Percentiles rank a stretch among this genome's conserved stretches.
These are phyloP conservation scores for Slavum lentiscoides DNA, from an alignment of 2,888 invertebrate genomes.

Conservation along the genomic window DNA sequence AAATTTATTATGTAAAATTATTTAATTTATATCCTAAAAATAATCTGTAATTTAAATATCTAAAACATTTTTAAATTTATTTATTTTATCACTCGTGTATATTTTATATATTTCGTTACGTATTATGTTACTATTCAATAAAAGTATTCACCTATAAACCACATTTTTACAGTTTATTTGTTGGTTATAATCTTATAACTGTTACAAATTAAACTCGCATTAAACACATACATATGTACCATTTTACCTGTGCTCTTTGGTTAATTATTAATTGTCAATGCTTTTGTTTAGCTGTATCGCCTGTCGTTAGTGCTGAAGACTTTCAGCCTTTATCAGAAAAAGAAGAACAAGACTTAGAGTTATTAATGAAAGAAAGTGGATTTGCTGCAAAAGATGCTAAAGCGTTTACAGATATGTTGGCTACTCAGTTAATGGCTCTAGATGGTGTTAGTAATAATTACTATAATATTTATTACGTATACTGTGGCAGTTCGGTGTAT, in stretches of 20 bases:
- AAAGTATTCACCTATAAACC: no score
- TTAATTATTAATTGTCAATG: slow-evolving; percentile 54
- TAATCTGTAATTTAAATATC: background rate
- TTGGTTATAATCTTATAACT: no score
- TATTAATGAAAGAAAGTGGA: slow-evolving; percentile 81
- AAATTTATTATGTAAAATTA: no score
- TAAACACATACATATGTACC: no score
- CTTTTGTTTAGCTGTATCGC: slow-evolving; percentile 52
- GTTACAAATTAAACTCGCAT: no score
- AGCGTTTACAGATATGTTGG: slow-evolving; percentile 72
- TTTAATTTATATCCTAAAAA: background rate
- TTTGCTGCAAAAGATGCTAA: slow-evolving; percentile 78
- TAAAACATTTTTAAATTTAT: background rate
- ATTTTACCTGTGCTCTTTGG: no score
- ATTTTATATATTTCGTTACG: no score
- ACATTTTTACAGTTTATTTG: no score
- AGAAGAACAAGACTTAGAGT: slow-evolving; percentile 82
- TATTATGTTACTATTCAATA: no score
- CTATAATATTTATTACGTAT: background rate
- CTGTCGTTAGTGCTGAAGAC: slow-evolving; percentile 62
- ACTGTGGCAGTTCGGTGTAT: no score
- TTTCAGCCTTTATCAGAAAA: slow-evolving; percentile 80
- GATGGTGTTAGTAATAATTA: slow-evolving; percentile 71
- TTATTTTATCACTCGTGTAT: background rate
- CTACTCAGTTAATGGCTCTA: slow-evolving; percentile 79